Conservation (phyloP, 2,113 vertebrate genomes). For the Muscicapa adusta region DNA sequence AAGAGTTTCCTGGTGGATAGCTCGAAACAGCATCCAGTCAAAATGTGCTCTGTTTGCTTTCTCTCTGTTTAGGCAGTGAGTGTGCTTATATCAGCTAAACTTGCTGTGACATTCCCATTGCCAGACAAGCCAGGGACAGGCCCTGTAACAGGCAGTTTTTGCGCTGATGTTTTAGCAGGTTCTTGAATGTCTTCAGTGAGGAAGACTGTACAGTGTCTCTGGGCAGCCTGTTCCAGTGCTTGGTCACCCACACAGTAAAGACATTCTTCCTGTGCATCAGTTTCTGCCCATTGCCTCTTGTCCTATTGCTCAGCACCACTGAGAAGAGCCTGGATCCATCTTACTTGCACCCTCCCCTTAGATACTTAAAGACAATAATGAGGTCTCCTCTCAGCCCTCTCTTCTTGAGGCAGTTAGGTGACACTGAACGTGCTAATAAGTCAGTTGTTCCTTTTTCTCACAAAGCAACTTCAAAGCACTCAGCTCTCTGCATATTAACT, state of each 20-base stretch:
- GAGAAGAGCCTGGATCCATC: neutral
- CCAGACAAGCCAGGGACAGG: neutral
- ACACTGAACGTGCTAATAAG: neutral
- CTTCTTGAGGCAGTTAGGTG: neutral
- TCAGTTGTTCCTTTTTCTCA: neutral
- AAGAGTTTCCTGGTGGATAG: neutral
- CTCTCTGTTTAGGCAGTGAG: neutral
- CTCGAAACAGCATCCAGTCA: neutral
- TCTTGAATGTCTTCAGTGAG: neutral
- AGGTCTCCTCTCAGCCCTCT: neutral
- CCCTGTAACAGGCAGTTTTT: neutral
- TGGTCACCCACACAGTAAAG: neutral
- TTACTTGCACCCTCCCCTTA: neutral
- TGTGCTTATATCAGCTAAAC: neutral
- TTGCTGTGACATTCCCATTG: neutral
- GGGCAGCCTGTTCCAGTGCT: neutral
- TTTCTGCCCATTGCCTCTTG: neutral
- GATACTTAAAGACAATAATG: neutral
- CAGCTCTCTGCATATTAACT: neutral
- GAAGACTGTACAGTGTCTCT: neutral
- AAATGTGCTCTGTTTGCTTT: neutral
- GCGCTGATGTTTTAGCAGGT: neutral
- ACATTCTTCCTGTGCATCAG: neutral
- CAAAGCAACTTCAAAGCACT: neutral
- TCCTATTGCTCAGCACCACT: neutral